phyloP scores from a whole-genome alignment of 2,113 vertebrate species.

The Podarcis raffonei region DNA sequence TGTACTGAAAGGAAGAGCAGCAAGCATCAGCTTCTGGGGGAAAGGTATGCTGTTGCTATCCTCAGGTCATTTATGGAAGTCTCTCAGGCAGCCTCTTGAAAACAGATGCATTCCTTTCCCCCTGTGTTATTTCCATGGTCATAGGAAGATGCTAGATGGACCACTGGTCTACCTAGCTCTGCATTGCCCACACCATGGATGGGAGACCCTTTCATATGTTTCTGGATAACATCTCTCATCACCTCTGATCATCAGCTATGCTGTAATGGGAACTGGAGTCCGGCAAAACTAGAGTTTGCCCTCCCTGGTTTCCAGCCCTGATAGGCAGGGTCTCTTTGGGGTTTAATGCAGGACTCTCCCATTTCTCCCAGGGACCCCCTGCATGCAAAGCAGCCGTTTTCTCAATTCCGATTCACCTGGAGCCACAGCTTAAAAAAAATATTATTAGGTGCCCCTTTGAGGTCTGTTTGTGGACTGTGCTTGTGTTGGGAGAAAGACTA shows the following conservation, averaged over 20 bases:
- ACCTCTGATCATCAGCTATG: not conserved
- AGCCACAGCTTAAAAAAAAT: too few relatives aligned
- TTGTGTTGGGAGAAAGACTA: too few relatives aligned
- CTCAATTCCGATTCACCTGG: too few relatives aligned
- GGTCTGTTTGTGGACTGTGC: too few relatives aligned
- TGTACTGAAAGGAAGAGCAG: not conserved
- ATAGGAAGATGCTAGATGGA: not conserved
- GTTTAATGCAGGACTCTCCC: too few relatives aligned
- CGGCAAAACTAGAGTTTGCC: not conserved
- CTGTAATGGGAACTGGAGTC: not conserved
- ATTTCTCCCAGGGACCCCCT: too few relatives aligned
- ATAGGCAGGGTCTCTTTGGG: too few relatives aligned
- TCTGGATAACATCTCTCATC: not conserved
- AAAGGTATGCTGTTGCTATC: not conserved
- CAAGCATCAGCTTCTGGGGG: not conserved
- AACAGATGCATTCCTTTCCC: not conserved
- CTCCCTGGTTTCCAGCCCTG: not conserved
- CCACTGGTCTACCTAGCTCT: not conserved
- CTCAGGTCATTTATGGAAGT: not conserved
- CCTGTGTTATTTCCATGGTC: not conserved
- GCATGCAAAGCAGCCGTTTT: too few relatives aligned
- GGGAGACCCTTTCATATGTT: not conserved
- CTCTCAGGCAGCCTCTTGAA: not conserved
- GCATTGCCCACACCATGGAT: not conserved
- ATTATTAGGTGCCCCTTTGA: too few relatives aligned